Base-by-base conservation (phyloP, 2,113 vertebrate genomes). In the Tauraco erythrolophus region DNA sequence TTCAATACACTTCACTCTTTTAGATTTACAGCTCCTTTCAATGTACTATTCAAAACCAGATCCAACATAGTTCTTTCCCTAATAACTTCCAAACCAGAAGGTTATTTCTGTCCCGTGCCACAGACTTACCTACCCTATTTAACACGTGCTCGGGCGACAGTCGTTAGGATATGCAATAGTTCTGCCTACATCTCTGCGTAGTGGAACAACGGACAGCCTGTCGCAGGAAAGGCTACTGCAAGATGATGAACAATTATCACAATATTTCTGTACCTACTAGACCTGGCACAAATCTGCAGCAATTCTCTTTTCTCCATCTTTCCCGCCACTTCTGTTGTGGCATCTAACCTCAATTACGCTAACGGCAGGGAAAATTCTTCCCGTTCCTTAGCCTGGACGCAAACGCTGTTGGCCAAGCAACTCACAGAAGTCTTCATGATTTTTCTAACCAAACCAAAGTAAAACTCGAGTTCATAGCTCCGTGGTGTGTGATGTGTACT, bases 261-360 rank as follows among this genome's bases (percentile, higher is more conserved):
- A 25, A 0, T 30, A 39, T 37, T 72, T 43, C 69, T 68, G 31
- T 18, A 65, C n/a, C 60, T 54, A 25, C 35, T 30, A 50, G 30
- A 50, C 19, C 15, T 51, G n/a, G 24, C 43, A 33, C n/a, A 64
- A 72, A 23, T 35, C 33, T 46, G 75, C 50, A 64, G 35, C 7
- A 30, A 39, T 64, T 71, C 10, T 37, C 33, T 94, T 62, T 84
- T n/a, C 71, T 51, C 16, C 22, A 6, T 19, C 61, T 65, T 80
- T 70, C 19, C 27, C 28, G 7, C 19, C 22, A 25, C 11, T 68
- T 48, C 7, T 54, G 24, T 12, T 28, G 53, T 11, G 24, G 8
- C 50, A 25, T 2, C 30, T 13, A n/a, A 46, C 46, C 51, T 41
- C 45, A 70, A 2, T 0, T 6, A 7, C 0, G 1, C 19, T 23